Percentiles rank a stretch among this genome's conserved stretches.
Evolutionary conservation across 2,888 invertebrate genomes (phyloP).

Genomic region (Auanema freiburgensis): DNA sequence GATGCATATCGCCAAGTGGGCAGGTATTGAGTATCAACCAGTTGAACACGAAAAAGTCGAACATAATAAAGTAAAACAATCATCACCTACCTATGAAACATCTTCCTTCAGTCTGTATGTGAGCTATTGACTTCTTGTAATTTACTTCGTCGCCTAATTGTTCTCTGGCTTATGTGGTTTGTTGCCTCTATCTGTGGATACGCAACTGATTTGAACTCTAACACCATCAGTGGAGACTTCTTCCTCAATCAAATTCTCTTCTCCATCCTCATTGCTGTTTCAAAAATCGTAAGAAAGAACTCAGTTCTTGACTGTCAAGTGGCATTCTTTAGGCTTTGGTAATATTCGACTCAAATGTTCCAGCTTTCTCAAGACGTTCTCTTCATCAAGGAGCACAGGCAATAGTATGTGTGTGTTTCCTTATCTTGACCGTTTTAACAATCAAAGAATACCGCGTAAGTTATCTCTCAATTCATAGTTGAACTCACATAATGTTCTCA

Average conservation of each 20-base stretch:
- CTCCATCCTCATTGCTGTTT: constrained; percentile 57
- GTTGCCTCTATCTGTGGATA: constrained; percentile 60
- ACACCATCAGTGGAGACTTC: constrained; percentile 56
- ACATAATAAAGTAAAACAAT: constrained; percentile 39
- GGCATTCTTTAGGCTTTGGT: constrained; percentile 48
- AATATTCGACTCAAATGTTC: constrained; percentile 48
- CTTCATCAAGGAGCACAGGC: constrained; percentile 60
- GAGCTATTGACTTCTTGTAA: constrained; percentile 49
- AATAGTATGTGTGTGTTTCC: constrained; percentile 58
- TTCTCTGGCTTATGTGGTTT: constrained; percentile 62
- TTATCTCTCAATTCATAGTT: constrained; percentile 1
- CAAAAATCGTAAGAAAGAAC: constrained; percentile 48
- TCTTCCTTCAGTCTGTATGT: constrained; percentile 29
- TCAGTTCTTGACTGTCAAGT: no score
- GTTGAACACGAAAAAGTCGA: constrained; percentile 50
- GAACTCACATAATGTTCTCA: constrained; percentile 22
- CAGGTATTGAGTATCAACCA: constrained; percentile 53
- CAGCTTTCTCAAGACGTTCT: constrained; percentile 54
- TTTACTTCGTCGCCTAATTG: constrained; percentile 47
- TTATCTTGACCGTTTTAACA: constrained; percentile 51
- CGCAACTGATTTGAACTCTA: constrained; percentile 61
- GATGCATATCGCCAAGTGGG: constrained; percentile 52
- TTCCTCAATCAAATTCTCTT: constrained; percentile 61
- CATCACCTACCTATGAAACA: neutral
- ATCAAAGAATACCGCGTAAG: constrained; percentile 41